Base-by-base conservation (phyloP, 2,113 vertebrate species). In the Cavia porcellus region DNA sequence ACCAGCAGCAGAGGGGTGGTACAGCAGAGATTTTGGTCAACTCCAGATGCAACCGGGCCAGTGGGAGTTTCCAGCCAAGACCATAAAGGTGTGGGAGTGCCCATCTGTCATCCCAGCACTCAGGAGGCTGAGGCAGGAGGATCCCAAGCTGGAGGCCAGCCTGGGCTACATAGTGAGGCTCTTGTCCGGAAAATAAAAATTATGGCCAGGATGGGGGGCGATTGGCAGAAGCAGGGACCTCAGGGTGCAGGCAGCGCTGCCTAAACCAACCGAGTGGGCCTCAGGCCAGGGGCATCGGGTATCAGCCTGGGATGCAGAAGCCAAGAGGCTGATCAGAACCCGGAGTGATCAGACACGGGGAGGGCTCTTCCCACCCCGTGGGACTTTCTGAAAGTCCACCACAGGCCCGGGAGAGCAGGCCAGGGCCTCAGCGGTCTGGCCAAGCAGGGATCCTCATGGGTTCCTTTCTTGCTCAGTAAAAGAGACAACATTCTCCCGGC, bases 371-470 rank as follows among this genome's bases (percentile, higher is more conserved):
- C 38, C 38, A 38, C 38, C 38, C 38, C 38, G 38, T 38, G 38
- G 19, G 9, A 32, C 35, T 57, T n/a, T 35, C 30, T 10, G 32
- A 9, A n/a, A 25, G 12, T 22, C 11, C 3, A 2, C 15, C 0
- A 13, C 11, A 13, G 80, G 80, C 80, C 80, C 6, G 13, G 35
- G 52, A 38, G 35, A 22, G 50, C 20, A 25, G 12, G 17, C 55
- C 13, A 55, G 52, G 38, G 24, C 81, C 57, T 10, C 20, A 57
- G 52, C 32, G 7, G 79, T 38, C 13, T 14, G 35, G 80, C 32
- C 35, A 52, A 50, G 7, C 50, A 59, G 52, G 38, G n/a, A 74
- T 38, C 38, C 38, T 38, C 38, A 38, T 38, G 38, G 38, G 38
- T 38, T 38, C 38, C 38, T 38, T 74, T 74, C 38, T 42, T 74